Conservation (phyloP, 2,888 invertebrate genomes). For the Leptarthrus brevirostris region DNA sequence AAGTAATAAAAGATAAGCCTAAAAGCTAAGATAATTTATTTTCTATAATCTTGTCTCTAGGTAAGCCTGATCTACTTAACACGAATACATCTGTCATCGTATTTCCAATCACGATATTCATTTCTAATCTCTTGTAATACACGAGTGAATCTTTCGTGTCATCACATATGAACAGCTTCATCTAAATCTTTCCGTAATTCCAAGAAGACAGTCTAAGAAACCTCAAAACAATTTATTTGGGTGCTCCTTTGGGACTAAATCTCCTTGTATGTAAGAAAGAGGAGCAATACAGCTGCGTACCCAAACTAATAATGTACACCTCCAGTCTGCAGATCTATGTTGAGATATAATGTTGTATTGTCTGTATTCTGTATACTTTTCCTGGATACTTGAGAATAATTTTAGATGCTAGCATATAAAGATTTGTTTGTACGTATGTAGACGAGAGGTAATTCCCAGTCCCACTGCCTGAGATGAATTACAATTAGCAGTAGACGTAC, state of each 20-base stretch:
- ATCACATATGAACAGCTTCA: not conserved
- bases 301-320: slow-evolving; percentile 33
- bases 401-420: not conserved
- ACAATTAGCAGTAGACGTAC: slow-evolving; percentile 28
- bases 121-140: slow-evolving; percentile 21
- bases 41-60: no score
- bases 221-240: slow-evolving; percentile 38
- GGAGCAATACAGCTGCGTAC: no score
- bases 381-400: slow-evolving; percentile 12
- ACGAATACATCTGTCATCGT: slow-evolving; percentile 7
- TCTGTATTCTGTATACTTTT: not conserved
- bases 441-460: slow-evolving; percentile 3
- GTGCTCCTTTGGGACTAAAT: slow-evolving; percentile 4
- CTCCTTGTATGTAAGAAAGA: not conserved
- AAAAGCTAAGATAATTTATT: no score
- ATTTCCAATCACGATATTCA: slow-evolving; percentile 6
- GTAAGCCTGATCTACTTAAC: no score
- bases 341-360: no score
- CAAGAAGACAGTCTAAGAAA: slow-evolving; percentile 4
- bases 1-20: no score
- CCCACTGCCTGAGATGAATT: slow-evolving; percentile 33
- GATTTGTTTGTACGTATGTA: not conserved
- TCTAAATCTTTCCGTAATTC: slow-evolving; percentile 31
- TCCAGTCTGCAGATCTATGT: not conserved
- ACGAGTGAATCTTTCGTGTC: slow-evolving; percentile 12